Percentiles rank a stretch among this genome's conserved stretches.
These are phyloP conservation scores for Emmelina monodactyla DNA, from an alignment of 2,888 invertebrate genomes.

Conservation along the genomic window DNA sequence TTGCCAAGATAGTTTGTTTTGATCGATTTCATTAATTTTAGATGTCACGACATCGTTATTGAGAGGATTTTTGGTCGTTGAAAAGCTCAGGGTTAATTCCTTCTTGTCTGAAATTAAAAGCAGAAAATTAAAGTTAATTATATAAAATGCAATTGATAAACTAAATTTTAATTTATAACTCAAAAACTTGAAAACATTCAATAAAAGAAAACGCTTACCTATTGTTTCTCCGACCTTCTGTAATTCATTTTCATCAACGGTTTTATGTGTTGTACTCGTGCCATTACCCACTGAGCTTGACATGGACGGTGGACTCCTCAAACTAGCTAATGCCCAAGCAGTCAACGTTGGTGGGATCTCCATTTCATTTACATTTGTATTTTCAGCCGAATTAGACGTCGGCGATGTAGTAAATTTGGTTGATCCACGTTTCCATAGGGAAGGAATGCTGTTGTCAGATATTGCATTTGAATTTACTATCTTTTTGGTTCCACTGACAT, in stretches of 20 bases:
- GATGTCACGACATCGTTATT: slow-evolving; percentile 37
- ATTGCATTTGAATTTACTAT: slow-evolving; percentile 46
- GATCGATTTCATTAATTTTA: slow-evolving; percentile 33
- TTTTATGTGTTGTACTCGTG: slow-evolving; percentile 30
- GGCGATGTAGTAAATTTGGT: slow-evolving; percentile 43
- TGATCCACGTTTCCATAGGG: slow-evolving; percentile 58
- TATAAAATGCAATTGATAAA: background rate
- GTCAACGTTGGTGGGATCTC: slow-evolving; percentile 58
- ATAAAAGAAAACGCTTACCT: slow-evolving; percentile 27
- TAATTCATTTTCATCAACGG: slow-evolving; percentile 45
- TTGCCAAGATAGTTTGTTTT: slow-evolving; percentile 38
- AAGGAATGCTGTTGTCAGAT: slow-evolving; percentile 54
- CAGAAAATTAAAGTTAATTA: slow-evolving; percentile 2
- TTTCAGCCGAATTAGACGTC: slow-evolving; percentile 28
- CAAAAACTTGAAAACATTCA: background rate
- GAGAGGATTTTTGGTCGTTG: slow-evolving; percentile 25
- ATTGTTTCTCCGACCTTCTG: slow-evolving; percentile 47
- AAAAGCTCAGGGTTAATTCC: slow-evolving; percentile 25
- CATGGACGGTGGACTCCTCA: slow-evolving; percentile 42
- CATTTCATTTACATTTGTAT: slow-evolving; percentile 30
- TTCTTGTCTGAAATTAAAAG: slow-evolving; percentile 39
- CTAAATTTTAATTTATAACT: background rate
- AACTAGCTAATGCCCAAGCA: slow-evolving; percentile 59
- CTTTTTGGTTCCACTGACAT: slow-evolving; percentile 41
- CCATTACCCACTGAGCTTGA: slow-evolving; percentile 25